These are phyloP conservation scores for Xiphophorus hellerii DNA, from an alignment of 2,113 vertebrate species.

Conservation along the genomic window DNA sequence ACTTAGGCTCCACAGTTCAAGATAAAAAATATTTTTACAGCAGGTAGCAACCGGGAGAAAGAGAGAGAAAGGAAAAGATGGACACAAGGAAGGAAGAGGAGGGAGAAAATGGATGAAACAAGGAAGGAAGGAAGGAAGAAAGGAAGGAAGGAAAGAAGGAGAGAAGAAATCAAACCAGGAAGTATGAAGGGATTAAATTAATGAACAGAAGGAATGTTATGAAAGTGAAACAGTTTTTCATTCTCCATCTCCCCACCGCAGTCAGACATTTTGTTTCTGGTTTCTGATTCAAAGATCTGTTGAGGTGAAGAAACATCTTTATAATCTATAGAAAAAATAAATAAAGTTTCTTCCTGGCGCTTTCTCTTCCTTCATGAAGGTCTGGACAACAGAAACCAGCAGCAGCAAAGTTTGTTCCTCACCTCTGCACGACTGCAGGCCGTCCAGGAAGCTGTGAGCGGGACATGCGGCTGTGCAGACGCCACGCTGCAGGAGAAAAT, in stretches of 20 bases:
- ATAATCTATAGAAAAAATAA: no score
- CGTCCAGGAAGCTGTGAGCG: constrained; percentile 76
- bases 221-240: no score
- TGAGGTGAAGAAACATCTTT: no score
- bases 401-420: background rate
- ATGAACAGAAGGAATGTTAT: no score
- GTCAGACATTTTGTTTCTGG: background rate
- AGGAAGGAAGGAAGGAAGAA: no score
- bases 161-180: background rate
- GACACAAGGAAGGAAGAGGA: background rate
- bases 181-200: no score
- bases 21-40: background rate
- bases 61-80: background rate
- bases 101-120: no score
- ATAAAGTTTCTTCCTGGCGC: background rate
- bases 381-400: background rate
- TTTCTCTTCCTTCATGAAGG: background rate
- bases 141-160: no score
- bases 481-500: constrained; percentile 58
- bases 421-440: constrained; percentile 85
- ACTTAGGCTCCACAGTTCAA: background rate
- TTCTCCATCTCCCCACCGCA: no score
- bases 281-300: no score
- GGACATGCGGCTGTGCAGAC: constrained; percentile 82
- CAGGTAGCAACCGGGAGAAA: background rate